Base-by-base conservation (phyloP, 1,140 invertebrate species). In the Drosophila kepulauana region DNA sequence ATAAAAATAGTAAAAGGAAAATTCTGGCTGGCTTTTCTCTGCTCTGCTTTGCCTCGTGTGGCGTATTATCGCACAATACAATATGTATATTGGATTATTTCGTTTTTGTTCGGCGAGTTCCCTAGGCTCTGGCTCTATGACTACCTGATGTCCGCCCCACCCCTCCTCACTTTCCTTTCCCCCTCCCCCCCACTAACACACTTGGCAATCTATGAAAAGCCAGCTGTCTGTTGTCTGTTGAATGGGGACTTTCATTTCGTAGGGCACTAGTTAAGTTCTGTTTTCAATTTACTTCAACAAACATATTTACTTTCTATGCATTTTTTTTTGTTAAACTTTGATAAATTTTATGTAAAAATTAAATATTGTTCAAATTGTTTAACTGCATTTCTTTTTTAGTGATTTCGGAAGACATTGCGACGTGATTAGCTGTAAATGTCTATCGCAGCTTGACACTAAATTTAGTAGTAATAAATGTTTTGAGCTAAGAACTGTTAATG, bases 31-130 rank as follows among this genome's bases (percentile, higher is more conserved):
- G 28, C 49, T 38, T 38, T 35, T 4, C 33, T 30, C 51, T 13
- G 2, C 28, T 52, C 20, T 25, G 20, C 20, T 54, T 15, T 56
- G n/a, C 35, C 46, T 38, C 20, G 15, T 49, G 69, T 63, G 45
- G 43, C 45, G 54, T 82, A 88, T 89, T 89, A 89, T 89, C 86
- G 85, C 86, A 89, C 85, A 89, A 89, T 89, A 81, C 85, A 89
- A 89, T 85, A 89, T 89, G 85, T 81, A 75, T 75, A 75, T 79
- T 70, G 66, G 62, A 71, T 70, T 78, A 71, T 89, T 84, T 75
- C 80, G 80, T 89, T 81, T 84, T 70, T 82, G 72, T 33, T 33
- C 10, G 35, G 35, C 28, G 45, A 64, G 80, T 33, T 67, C 79
- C 59, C 79, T 71, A 65, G 71, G 67, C 35, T 51, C 11, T 66